Evolutionary conservation across 2,888 invertebrate genomes (phyloP).

Genomic region (Agrotis segetum): DNA sequence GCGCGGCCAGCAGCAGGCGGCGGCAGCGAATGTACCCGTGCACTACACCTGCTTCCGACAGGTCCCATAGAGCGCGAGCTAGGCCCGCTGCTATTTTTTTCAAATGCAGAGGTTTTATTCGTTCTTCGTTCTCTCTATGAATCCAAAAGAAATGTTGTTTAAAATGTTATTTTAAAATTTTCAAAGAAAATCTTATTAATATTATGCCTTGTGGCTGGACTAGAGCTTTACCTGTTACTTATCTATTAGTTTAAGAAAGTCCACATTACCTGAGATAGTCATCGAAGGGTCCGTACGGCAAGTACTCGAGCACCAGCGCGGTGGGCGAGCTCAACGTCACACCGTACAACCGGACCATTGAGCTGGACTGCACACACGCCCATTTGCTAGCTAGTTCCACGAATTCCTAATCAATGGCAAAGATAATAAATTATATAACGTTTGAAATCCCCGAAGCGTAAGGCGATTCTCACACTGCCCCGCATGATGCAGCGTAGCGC

Average conservation of each 20-base stretch:
- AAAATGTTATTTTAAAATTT: too few species aligned
- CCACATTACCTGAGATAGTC: slow-evolving; percentile 90
- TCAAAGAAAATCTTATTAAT: too few species aligned
- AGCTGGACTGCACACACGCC: slow-evolving; percentile 94
- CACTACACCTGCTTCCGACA: slow-evolving; percentile 95
- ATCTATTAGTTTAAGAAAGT: not conserved
- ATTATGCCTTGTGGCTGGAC: too few species aligned
- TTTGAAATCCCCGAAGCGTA: too few species aligned
- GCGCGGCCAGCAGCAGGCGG: slow-evolving; percentile 95
- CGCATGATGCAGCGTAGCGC: too few species aligned
- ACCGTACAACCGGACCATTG: slow-evolving; percentile 95
- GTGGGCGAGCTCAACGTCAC: slow-evolving; percentile 94
- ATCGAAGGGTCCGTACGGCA: slow-evolving; percentile 95
- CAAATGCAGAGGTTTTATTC: slow-evolving; percentile 93
- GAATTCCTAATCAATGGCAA: slow-evolving; percentile 92
- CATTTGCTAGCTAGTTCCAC: slow-evolving; percentile 94
- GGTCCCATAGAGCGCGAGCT: slow-evolving; percentile 96
- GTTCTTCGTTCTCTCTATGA: slow-evolving; percentile 76
- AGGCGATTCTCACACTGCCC: too few species aligned
- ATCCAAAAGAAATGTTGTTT: too few species aligned
- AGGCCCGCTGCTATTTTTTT: slow-evolving; percentile 95
- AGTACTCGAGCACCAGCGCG: slow-evolving; percentile 95
- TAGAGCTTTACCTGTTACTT: too few species aligned
- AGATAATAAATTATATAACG: too few species aligned
- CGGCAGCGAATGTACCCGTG: slow-evolving; percentile 97